These are phyloP conservation scores for Yoshiicerus persimilis DNA, from an alignment of 1,140 invertebrate species.

Conservation along the genomic window DNA sequence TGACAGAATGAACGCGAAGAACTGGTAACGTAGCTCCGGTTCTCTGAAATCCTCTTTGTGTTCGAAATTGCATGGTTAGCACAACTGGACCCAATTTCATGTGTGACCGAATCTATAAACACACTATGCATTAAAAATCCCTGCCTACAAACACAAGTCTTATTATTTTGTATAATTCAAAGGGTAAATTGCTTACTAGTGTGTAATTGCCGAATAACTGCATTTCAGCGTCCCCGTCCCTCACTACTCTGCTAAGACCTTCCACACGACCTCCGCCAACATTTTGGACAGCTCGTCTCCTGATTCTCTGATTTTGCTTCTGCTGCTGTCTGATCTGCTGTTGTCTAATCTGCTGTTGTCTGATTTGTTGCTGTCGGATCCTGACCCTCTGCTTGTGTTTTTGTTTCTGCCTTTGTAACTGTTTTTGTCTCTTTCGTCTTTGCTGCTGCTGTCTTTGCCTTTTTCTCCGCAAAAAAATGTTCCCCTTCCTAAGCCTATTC, in stretches of 20 bases:
- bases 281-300: not conserved
- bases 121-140: not conserved
- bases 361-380: not conserved
- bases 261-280: constrained; percentile 46
- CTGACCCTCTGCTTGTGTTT: not conserved
- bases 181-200: constrained; percentile 31
- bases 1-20: constrained; percentile 43
- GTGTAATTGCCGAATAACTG: constrained; percentile 49
- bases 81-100: constrained; percentile 43
- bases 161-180: not conserved
- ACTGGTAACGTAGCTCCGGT: constrained; percentile 40
- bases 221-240: constrained; percentile 49
- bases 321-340: not conserved
- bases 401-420: not conserved
- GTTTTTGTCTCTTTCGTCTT: constrained; percentile 1
- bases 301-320: not conserved
- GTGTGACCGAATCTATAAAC: constrained; percentile 47
- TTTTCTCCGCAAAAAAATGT: not conserved
- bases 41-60: constrained; percentile 36
- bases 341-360: not conserved
- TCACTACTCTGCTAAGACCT: constrained; percentile 32
- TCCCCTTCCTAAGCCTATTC: too few species aligned
- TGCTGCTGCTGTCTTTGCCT: not conserved
- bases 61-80: constrained; percentile 46
- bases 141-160: not conserved